Percentiles rank a stretch among this genome's conserved stretches.
phyloP scores from a whole-genome alignment of 1,140 invertebrate species.

The Drosophila biarmipes region DNA sequence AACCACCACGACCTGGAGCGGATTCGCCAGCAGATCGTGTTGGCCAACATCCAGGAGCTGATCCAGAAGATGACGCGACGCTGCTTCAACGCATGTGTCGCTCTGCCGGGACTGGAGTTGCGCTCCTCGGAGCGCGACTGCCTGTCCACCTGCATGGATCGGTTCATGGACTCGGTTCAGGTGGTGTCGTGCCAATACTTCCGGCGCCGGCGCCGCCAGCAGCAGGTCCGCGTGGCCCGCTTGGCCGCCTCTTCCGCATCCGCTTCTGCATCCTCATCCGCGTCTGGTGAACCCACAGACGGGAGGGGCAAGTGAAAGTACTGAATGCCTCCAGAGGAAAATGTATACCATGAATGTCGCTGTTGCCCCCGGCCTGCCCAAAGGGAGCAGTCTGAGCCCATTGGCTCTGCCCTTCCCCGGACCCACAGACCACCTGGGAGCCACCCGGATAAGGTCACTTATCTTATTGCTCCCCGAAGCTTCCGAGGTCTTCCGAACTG shows the following conservation, averaged over 20 bases:
- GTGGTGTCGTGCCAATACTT: constrained; percentile 45
- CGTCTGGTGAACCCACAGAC: background rate
- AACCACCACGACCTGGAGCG: constrained; percentile 15
- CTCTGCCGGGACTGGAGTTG: constrained; percentile 12
- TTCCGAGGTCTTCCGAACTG: no score
- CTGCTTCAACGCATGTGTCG: constrained; percentile 28
- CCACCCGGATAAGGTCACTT: background rate
- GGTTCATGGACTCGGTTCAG: constrained; percentile 32
- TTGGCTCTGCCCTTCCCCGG: background rate
- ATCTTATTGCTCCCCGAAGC: background rate
- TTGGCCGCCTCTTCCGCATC: background rate
- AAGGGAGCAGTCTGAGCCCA: no score
- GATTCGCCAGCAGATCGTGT: constrained; percentile 33
- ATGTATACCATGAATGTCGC: background rate
- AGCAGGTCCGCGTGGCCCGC: constrained; percentile 5
- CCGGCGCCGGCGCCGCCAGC: constrained; percentile 22
- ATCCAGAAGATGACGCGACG: constrained; percentile 31
- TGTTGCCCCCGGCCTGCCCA: no score
- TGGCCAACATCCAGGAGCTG: constrained; percentile 51
- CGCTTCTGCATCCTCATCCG: background rate
- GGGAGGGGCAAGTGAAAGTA: background rate
- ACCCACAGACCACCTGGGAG: background rate
- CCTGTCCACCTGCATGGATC: constrained; percentile 34
- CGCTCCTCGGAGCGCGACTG: constrained; percentile 26
- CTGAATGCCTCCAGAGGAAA: background rate